A percentile compares a stretch with the other conserved stretches of the same genome.
Evolutionary conservation across 2,113 vertebrate genomes (phyloP).

Genomic region (Toxotes jaculatrix): DNA sequence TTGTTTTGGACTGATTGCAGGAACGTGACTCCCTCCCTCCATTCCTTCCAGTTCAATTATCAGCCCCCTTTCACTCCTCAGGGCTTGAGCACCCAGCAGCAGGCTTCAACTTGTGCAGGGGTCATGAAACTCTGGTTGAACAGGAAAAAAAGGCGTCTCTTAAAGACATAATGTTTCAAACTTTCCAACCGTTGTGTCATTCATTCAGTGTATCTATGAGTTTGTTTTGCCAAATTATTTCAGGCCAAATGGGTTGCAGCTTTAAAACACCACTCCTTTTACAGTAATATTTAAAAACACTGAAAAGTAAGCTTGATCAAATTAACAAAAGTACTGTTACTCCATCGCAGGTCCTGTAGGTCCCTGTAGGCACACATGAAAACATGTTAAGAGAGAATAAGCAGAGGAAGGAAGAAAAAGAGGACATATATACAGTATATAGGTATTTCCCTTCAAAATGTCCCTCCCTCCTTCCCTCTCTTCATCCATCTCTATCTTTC

Average conservation of each 20-base stretch:
- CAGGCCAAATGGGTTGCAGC: slow-evolving; percentile 1
- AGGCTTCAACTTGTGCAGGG: slow-evolving; percentile 90
- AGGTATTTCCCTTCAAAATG: slow-evolving; percentile 15
- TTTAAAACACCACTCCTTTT: neutral
- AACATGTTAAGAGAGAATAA: neutral
- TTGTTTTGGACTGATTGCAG: slow-evolving; percentile 89
- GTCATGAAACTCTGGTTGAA: slow-evolving; percentile 87
- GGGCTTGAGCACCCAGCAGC: slow-evolving; percentile 85
- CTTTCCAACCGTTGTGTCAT: slow-evolving; percentile 13
- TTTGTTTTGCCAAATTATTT: neutral
- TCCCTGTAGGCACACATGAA: neutral
- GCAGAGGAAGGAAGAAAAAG: neutral
- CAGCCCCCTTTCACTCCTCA: slow-evolving; percentile 78
- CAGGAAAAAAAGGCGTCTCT: slow-evolving; percentile 85
- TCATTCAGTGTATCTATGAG: neutral
- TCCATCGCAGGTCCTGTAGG: neutral
- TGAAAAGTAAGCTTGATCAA: neutral
- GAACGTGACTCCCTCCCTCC: slow-evolving; percentile 90
- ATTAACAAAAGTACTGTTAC: neutral
- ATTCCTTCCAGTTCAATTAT: slow-evolving; percentile 91
- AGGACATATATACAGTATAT: neutral
- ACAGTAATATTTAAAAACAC: neutral
- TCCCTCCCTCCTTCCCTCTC: slow-evolving; percentile 6
- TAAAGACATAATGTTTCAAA: slow-evolving; percentile 61
- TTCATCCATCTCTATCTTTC: slow-evolving; percentile 62